Percentiles rank a stretch among this genome's conserved stretches.
Conservation (phyloP, 2,888 invertebrate species). For the Leucoma salicis region DNA sequence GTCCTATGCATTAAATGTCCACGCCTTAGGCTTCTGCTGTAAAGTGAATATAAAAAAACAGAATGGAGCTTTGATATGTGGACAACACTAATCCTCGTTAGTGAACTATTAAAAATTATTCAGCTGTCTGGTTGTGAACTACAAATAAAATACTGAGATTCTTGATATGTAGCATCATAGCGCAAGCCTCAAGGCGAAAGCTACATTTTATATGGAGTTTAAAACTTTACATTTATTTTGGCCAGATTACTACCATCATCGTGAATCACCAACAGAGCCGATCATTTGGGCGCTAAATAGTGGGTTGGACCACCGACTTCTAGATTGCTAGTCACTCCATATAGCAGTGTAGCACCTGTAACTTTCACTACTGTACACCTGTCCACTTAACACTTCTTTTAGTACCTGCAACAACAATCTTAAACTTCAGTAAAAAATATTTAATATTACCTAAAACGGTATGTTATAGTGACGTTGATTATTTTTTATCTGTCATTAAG, state of each 20-base stretch:
- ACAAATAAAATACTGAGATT: constrained; percentile 62
- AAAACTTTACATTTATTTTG: constrained; percentile 27
- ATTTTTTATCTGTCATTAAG: no score
- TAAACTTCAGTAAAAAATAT: no score
- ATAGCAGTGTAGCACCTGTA: constrained; percentile 67
- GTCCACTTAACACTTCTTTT: constrained; percentile 43
- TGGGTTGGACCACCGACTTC: constrained; percentile 6
- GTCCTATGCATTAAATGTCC: constrained; percentile 45
- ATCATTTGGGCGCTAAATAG: background rate
- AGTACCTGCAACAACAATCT: no score
- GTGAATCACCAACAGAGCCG: background rate
- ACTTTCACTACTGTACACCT: constrained; percentile 73
- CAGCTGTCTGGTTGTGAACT: constrained; percentile 26
- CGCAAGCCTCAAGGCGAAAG: constrained; percentile 62
- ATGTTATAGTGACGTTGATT: no score
- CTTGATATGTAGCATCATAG: constrained; percentile 71
- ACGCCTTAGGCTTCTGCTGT: constrained; percentile 56
- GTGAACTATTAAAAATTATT: constrained; percentile 20
- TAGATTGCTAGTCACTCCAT: constrained; percentile 42
- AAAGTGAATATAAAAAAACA: constrained; percentile 25
- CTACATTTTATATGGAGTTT: constrained; percentile 42
- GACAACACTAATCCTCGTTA: constrained; percentile 27
- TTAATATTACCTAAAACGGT: no score
- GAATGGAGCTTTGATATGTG: constrained; percentile 46
- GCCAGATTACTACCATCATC: constrained; percentile 29